These are phyloP conservation scores for Strigops habroptila DNA, from an alignment of 2,113 vertebrate genomes.

Conservation along the genomic window DNA sequence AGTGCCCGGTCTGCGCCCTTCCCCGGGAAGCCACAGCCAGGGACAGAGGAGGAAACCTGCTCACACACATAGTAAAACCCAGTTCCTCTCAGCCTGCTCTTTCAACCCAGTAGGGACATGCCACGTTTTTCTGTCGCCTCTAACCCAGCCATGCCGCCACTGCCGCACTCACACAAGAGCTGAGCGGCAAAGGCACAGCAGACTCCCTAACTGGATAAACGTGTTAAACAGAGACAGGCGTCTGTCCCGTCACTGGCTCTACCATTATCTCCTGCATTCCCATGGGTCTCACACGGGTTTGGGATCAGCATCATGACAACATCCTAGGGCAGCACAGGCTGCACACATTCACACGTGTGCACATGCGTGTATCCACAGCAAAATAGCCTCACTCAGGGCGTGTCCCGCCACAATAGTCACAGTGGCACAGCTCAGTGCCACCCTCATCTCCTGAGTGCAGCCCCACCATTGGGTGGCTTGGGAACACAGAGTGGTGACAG, in stretches of 20 bases:
- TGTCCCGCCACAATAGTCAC: fast-evolving
- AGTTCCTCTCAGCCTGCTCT: fast-evolving
- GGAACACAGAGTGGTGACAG: fast-evolving
- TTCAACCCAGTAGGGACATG: fast-evolving
- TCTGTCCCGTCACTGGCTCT: neutral
- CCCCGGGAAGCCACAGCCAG: fast-evolving
- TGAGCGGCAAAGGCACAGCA: neutral
- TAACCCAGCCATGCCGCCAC: fast-evolving
- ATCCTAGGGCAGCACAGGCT: fast-evolving
- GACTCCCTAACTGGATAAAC: neutral
- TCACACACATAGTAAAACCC: neutral
- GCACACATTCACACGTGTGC: fast-evolving
- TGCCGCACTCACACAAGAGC: neutral
- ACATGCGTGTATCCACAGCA: neutral
- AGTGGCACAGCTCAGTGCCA: fast-evolving
- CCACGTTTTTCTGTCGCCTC: fast-evolving
- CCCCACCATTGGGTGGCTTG: neutral
- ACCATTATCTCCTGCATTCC: fast-evolving
- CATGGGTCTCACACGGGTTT: fast-evolving
- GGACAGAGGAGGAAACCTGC: neutral
- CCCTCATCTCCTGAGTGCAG: fast-evolving
- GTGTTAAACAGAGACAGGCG: neutral
- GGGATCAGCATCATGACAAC: fast-evolving
- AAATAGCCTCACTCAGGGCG: neutral
- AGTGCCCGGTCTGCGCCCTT: fast-evolving